Conservation (phyloP, 2,797 vertebrate species). For the Sebastes diaconus region DNA sequence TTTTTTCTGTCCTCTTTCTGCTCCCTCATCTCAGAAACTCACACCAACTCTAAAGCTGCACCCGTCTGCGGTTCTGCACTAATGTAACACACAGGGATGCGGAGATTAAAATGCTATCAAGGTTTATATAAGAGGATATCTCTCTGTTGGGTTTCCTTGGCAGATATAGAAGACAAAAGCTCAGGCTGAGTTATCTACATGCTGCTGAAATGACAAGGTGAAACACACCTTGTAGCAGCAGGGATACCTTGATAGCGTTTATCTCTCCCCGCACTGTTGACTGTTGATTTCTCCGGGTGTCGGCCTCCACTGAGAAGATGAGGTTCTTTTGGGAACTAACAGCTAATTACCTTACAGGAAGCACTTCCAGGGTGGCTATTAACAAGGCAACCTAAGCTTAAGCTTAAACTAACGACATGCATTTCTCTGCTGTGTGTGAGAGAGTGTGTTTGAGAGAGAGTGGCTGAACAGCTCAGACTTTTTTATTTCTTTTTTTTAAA, state of each 20-base stretch:
- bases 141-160: background rate
- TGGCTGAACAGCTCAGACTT: slow-evolving; percentile 12
- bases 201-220: slow-evolving; percentile 26
- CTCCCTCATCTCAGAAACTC: slow-evolving; percentile 55
- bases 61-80: slow-evolving; percentile 54
- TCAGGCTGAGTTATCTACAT: slow-evolving; percentile 20
- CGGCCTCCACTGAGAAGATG: slow-evolving; percentile 48
- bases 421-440: slow-evolving; percentile 26
- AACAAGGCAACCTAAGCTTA: slow-evolving; percentile 57
- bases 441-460: slow-evolving; percentile 4
- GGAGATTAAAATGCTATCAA: slow-evolving; percentile 69
- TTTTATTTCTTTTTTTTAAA: background rate
- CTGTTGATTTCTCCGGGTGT: slow-evolving; percentile 61
- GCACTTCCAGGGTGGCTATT: slow-evolving; percentile 61
- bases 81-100: slow-evolving; percentile 55
- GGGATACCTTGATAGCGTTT: slow-evolving; percentile 70
- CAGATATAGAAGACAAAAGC: slow-evolving; percentile 31
- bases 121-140: slow-evolving; percentile 36
- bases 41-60: slow-evolving; percentile 41
- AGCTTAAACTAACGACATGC: slow-evolving; percentile 61
- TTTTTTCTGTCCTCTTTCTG: slow-evolving; percentile 32
- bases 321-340: slow-evolving; percentile 62
- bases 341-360: slow-evolving; percentile 67
- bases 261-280: slow-evolving; percentile 51
- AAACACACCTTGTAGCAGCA: slow-evolving; percentile 26